phyloP scores from a whole-genome alignment of 2,888 invertebrate species.

The Caenorhabditis sp. region DNA sequence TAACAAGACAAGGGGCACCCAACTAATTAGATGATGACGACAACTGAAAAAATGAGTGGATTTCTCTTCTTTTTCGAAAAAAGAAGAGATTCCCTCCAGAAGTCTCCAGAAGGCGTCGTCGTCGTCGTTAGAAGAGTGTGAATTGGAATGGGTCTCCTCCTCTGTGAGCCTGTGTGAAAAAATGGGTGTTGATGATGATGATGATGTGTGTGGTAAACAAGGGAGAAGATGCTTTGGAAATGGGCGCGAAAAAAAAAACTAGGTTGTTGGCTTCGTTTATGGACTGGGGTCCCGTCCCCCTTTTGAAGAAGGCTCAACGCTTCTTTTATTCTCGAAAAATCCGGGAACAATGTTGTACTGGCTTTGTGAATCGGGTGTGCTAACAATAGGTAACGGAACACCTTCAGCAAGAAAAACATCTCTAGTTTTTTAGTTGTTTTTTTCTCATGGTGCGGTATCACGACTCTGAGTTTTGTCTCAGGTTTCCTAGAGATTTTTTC shows the following conservation, averaged over 20 bases:
- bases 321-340: too few species aligned
- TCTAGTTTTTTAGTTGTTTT: too few species aligned
- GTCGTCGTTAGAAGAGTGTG: slow-evolving; percentile 1
- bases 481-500: too few species aligned
- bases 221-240: slow-evolving; percentile 3
- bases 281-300: background rate
- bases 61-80: background rate
- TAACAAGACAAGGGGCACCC: slow-evolving; percentile 8
- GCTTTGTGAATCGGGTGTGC: background rate
- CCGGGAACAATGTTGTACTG: background rate
- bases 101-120: slow-evolving; percentile 16
- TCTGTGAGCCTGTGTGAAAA: background rate
- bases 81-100: slow-evolving; percentile 12
- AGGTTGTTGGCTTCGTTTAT: background rate
- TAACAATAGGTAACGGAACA: too few species aligned
- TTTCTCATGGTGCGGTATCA: too few species aligned
- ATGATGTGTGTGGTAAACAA: slow-evolving; percentile 60
- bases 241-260: background rate
- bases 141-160: too few species aligned
- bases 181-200: slow-evolving; percentile 20
- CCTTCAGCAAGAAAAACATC: too few species aligned
- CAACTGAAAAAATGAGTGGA: too few species aligned
- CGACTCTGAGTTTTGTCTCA: too few species aligned
- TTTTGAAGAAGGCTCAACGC: too few species aligned
- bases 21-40: slow-evolving; percentile 58